Base-by-base conservation (phyloP, 2,113 vertebrate species). In the Corythaeola cristata region DNA sequence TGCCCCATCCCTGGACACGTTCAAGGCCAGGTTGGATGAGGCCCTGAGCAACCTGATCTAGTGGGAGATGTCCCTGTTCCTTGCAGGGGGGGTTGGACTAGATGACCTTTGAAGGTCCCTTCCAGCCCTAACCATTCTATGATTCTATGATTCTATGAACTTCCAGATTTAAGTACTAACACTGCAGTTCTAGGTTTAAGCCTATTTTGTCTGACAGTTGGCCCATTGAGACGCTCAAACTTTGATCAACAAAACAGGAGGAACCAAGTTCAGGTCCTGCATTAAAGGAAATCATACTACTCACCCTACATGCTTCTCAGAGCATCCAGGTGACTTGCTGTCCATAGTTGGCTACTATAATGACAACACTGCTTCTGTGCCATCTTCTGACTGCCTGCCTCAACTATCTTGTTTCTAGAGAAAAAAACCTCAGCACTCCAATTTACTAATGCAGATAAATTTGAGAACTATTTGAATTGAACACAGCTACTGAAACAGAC, bases 171-270 rank as follows among this genome's bases (percentile, higher is more conserved):
- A 32, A 44, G 35, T 4, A 21, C 37, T 35, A 59, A 44, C 3
- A 2, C 3, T 12, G 9, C 15, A 64, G 32, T 10, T 56, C 21
- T 15, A 32, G 35, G 17, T 58, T 35, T 50, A 26, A 44, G 52
- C 27, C 52, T 5, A 22, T 52, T 53, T 28, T 33, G 20, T 41
- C 55, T 22, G 16, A 55, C 63, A 55, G 59, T 6, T 30, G 24
- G 39, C n/a, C 7, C 0, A 21, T 1, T 4, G 11, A 77, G 68
- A 68, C 6, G 5, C 24, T 32, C n/a, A 8, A 15, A 9, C 58
- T 49, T 20, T 7, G 15, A 39, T 10, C n/a, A 74, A 41, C 14
- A 78, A 60, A 78, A 60, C 44, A 27, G 37, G 81, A 88, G 16
- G 28, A 74, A 37, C 28, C 60, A 26, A 45, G 35, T 71, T 71